These are phyloP conservation scores for Heliconius eleuchia DNA, from an alignment of 1,140 invertebrate genomes.

Conservation along the genomic window DNA sequence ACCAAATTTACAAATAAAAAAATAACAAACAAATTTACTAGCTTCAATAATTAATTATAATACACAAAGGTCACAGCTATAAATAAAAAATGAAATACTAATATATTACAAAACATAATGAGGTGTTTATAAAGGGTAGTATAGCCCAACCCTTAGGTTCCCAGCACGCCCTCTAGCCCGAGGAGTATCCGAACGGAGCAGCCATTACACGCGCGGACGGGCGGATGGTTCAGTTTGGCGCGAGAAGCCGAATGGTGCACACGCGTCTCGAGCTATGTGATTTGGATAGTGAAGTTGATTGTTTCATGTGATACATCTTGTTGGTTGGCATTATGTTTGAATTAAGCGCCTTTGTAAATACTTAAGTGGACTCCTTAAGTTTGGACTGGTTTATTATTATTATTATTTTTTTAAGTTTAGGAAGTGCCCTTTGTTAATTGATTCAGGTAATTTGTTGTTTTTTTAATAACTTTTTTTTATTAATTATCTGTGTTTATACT, in stretches of 20 bases:
- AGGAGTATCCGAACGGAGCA: constrained; percentile 23
- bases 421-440: constrained; percentile 47
- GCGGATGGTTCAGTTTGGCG: constrained; percentile 66
- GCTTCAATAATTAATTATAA: constrained; percentile 20
- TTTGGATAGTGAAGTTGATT: constrained; percentile 79
- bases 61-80: constrained; percentile 45
- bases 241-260: constrained; percentile 56
- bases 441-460: background rate
- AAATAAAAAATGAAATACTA: constrained; percentile 71
- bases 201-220: constrained; percentile 29
- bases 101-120: constrained; percentile 77
- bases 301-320: constrained; percentile 75
- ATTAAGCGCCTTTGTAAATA: constrained; percentile 72
- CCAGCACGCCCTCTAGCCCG: constrained; percentile 65
- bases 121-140: too few species aligned
- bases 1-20: background rate
- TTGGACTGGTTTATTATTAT: constrained; percentile 47
- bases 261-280: constrained; percentile 53
- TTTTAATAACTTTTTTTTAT: background rate
- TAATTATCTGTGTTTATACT: background rate
- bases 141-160: constrained; percentile 24
- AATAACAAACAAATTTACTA: background rate
- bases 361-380: constrained; percentile 63
- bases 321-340: constrained; percentile 76
- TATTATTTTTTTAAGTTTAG: constrained; percentile 40